Base-by-base conservation (phyloP, 2,888 invertebrate genomes). In the Bruchidius siliquastri region DNA sequence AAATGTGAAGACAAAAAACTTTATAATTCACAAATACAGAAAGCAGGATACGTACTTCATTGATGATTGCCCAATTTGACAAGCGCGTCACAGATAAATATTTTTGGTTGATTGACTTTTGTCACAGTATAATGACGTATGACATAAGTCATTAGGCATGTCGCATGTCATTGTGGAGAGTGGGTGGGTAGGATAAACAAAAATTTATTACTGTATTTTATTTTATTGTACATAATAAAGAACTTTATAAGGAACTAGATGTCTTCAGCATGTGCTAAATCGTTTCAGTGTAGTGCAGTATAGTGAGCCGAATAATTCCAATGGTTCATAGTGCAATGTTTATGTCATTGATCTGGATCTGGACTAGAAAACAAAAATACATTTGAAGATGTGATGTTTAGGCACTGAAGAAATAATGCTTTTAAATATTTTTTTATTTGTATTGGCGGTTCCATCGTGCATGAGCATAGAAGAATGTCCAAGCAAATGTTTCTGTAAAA, bases 401-500 rank as follows among this genome's bases (percentile, higher is more conserved):
- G 6, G 49, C 18, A 49, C 18, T 49, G 13, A 49, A 49, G 49
- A 49, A 49, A 49, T 49, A 18, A 49, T 49, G 49, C 1, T 49
- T 13, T 49, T 49, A 13, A 49, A 49, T 4, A 49, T 49, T 49
- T 49, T 8, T 49, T 49, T 49, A 18, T 49, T 49, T 3, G 1
- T 49, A 49, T 49, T 49, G 49, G 18, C 49, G 18, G 49, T 49
- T 13, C 18, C 49, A 49, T 13, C 49, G 49, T 49, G 49, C 13
- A 49, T 49, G 49, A 49, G 49, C 49, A 49, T 49, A 49, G 76
- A 78, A 72, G 75, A 75, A 68, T 83, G 83, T 73, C 81, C 83
- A 26, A 74, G 66, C 21, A 89, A 88, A 78, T 90, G 91, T 77
- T 87, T 85, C 75, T 91, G 91, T 82, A 89, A 88, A 70, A 85